Conservation (phyloP, 2,113 vertebrate species). For the Nannospalax galili region DNA sequence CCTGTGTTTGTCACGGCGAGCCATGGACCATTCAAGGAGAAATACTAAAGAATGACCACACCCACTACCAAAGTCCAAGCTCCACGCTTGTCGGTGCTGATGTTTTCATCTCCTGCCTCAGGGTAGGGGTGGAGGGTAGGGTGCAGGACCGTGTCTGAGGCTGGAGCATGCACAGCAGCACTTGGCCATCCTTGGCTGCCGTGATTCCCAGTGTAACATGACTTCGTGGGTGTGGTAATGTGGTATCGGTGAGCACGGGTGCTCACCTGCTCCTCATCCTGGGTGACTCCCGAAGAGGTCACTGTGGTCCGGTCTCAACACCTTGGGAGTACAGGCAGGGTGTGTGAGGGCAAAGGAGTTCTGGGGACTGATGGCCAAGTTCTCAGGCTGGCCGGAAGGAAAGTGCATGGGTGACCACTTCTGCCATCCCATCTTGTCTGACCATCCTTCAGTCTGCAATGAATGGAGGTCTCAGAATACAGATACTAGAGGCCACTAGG, state of each 20-base stretch:
- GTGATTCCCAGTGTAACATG: accelerated
- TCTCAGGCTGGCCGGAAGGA: background rate
- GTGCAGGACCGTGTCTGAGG: background rate
- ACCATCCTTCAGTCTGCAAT: background rate
- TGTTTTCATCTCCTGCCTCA: background rate
- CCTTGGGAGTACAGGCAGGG: background rate
- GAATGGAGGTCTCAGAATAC: accelerated
- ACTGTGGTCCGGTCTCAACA: background rate
- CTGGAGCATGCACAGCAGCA: background rate
- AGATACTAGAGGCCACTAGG: background rate
- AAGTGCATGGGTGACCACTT: background rate
- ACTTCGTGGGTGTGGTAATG: background rate
- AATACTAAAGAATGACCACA: background rate
- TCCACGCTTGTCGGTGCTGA: too few relatives aligned
- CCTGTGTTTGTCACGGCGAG: background rate
- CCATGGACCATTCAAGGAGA: background rate
- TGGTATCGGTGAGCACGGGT: background rate
- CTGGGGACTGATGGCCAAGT: background rate
- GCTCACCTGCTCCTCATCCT: background rate
- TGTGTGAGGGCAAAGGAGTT: accelerated
- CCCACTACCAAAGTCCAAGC: too few relatives aligned
- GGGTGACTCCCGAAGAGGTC: background rate
- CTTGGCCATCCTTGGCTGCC: accelerated
- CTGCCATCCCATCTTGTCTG: accelerated
- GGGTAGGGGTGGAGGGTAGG: background rate